Evolutionary conservation across 1,140 invertebrate genomes (phyloP), one percentile per base, ranked within the genome.

Genomic region (Zaprionus taronus): DNA sequence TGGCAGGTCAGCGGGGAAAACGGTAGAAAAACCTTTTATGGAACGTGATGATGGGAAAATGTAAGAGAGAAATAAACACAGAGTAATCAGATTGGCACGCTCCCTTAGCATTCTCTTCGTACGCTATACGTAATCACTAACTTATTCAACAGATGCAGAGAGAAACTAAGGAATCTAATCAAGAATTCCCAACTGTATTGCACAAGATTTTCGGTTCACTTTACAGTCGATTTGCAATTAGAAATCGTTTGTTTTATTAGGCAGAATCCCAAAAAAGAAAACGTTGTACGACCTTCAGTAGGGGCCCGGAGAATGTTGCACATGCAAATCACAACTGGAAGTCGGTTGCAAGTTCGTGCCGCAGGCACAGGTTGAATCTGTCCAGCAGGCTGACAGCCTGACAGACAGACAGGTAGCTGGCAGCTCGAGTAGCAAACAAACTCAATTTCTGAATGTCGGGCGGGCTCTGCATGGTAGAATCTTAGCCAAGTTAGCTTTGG

Each of bases 271-370:
- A 20, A 17, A 22, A 49, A 49, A 14, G 11, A 14, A 22, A 51
- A 24, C 4, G 1, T 5, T 20, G 11, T 24, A 51, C 2, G 47
- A 17, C 41, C 41, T 47, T 51, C 74, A 74, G 69, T 77, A 73
- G 81, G 81, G 78, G 36, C 36, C 78, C 80, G 65, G 22, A 55
- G 31, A 41, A 72, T 69, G 63, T 71, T 69, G 51, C 64, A 82
- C 79, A 86, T 87, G 83, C 83, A 87, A 86, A 86, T 85, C 67
- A 67, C 66, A 75, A 55, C 38, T 41, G 38, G 47, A 24, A 58
- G 44, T 58, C 61, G 41, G 56, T 26, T 55, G 64, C 28, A 26
- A 28, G 26, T 69, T 69, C 67, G 51, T 70, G 51, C n/a, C 68
- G 20, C 38, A 64, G 60, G 22, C 31, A 57, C 20, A 51, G 31